These are phyloP conservation scores for Anolis carolinensis DNA, from an alignment of 2,113 vertebrate genomes.

Conservation along the genomic window DNA sequence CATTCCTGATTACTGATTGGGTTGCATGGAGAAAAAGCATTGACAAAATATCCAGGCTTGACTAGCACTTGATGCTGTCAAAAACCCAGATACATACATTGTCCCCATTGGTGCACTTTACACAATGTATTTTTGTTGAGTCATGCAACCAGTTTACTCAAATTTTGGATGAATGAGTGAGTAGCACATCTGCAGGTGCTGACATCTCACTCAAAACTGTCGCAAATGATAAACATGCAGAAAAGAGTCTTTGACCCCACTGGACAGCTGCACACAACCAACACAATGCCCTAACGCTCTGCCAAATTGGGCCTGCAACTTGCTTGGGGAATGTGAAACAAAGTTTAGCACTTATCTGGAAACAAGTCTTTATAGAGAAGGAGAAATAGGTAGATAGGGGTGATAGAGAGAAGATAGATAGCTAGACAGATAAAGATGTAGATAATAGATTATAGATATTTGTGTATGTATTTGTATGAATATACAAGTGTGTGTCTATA, in stretches of 20 bases:
- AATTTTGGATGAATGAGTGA: not conserved
- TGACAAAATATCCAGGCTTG: slow-evolving; percentile 2
- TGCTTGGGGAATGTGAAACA: slow-evolving; percentile 42
- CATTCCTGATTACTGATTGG: not conserved
- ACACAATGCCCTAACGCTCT: not conserved
- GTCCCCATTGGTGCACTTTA: not conserved
- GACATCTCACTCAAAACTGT: not conserved
- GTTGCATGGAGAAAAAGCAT: not conserved
- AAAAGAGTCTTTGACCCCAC: not conserved
- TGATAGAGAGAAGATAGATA: too few species aligned
- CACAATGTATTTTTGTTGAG: not conserved
- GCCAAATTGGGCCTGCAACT: slow-evolving; percentile 9
- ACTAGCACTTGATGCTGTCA: not conserved
- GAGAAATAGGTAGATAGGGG: too few species aligned
- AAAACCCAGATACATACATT: not conserved
- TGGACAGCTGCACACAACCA: not conserved
- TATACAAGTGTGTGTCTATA: not conserved
- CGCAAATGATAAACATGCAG: not conserved
- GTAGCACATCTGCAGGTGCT: not conserved
- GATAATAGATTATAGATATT: not conserved
- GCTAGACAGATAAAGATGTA: too few species aligned
- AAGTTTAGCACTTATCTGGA: slow-evolving; percentile 54
- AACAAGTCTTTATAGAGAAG: slow-evolving; percentile 37
- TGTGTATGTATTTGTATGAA: not conserved
- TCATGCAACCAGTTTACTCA: not conserved